phyloP scores from a whole-genome alignment of 1,140 invertebrate species.

The Dolichoris vasculosae region DNA sequence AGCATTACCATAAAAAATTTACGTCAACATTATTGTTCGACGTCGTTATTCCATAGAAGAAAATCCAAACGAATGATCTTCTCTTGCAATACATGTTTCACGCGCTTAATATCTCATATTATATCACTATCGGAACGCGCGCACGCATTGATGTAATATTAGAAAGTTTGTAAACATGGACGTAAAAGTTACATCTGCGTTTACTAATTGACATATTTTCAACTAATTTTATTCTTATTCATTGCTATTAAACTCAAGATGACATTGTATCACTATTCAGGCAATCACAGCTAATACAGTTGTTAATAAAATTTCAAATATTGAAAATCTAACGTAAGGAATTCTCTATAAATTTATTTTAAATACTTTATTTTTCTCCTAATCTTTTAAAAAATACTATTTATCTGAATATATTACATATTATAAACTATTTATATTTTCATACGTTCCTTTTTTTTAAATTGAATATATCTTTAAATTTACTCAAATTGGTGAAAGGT shows the following conservation, averaged over 20 bases:
- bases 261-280: too few relatives aligned
- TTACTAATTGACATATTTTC: neutral
- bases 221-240: neutral
- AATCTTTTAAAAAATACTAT: too few relatives aligned
- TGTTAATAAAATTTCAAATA: too few relatives aligned
- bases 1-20: neutral
- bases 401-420: too few relatives aligned
- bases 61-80: neutral
- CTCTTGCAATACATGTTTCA: neutral
- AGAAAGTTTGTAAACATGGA: neutral
- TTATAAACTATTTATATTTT: too few relatives aligned
- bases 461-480: too few relatives aligned
- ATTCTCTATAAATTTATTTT: too few relatives aligned
- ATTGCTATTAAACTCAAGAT: neutral
- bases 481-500: too few relatives aligned
- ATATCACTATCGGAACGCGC: neutral
- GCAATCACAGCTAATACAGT: too few relatives aligned
- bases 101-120: neutral
- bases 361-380: too few relatives aligned
- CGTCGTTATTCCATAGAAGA: neutral
- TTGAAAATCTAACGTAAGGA: too few relatives aligned
- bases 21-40: neutral
- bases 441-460: too few relatives aligned
- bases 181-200: neutral
- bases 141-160: conserved; percentile 20